Conservation (phyloP, 2,113 vertebrate genomes). For the Epinephelus cyanopodus region DNA sequence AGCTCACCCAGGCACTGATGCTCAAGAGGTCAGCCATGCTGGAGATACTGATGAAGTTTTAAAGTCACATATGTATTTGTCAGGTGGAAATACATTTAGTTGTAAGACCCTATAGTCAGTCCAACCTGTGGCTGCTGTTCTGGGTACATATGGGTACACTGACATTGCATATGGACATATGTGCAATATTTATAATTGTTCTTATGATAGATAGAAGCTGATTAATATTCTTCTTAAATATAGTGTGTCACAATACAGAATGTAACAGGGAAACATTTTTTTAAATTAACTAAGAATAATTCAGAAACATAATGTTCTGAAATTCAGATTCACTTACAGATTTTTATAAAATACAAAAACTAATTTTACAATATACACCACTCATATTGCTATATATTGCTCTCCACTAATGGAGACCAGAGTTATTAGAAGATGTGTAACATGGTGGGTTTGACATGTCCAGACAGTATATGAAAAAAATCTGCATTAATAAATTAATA, state of each 20-base stretch:
- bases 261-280: too few relatives aligned
- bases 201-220: background rate
- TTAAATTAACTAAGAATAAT: too few relatives aligned
- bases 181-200: background rate
- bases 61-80: background rate
- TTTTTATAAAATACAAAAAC: too few relatives aligned
- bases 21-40: conserved; percentile 89
- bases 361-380: too few relatives aligned
- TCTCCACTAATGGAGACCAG: too few relatives aligned
- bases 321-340: too few relatives aligned
- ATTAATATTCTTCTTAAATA: background rate
- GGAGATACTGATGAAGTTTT: background rate
- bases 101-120: conserved; percentile 3
- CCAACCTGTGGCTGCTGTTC: background rate
- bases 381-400: too few relatives aligned
- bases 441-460: too few relatives aligned
- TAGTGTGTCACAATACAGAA: background rate
- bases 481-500: too few relatives aligned
- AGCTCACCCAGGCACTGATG: conserved; percentile 89
- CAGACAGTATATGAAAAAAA: too few relatives aligned
- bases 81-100: background rate
- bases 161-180: background rate
- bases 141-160: background rate
- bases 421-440: too few relatives aligned
- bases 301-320: too few relatives aligned